phyloP scores from a whole-genome alignment of 2,797 vertebrate species.

The Antrozous pallidus region DNA sequence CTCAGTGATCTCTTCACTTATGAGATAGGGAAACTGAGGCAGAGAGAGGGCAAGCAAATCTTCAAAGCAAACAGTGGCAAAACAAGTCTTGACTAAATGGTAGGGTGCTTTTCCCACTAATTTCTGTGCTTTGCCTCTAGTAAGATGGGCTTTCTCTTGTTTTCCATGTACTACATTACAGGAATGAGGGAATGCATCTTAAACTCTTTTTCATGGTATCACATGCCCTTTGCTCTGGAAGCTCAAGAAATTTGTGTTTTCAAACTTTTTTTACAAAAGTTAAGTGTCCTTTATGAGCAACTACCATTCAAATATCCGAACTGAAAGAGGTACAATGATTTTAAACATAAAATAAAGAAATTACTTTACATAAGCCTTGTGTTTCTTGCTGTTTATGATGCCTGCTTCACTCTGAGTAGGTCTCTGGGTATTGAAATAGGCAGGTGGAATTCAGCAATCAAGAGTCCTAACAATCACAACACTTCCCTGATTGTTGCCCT shows the following conservation, averaged over 20 bases:
- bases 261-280: background rate
- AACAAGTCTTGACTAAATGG: background rate
- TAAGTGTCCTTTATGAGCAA: conserved; percentile 8
- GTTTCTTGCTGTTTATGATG: background rate
- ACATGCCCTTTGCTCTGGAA: background rate
- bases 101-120: background rate
- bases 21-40: background rate
- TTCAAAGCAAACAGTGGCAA: background rate
- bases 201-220: background rate
- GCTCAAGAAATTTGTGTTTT: background rate
- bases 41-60: background rate
- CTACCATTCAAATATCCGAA: background rate
- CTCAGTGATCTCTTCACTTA: background rate
- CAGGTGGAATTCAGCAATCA: background rate
- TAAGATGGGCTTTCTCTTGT: background rate
- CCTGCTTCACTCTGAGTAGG: background rate
- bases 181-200: background rate
- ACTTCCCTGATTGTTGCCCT: background rate
- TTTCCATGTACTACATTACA: background rate
- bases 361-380: background rate
- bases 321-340: background rate
- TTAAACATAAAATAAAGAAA: conserved; percentile 7
- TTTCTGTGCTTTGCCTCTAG: background rate
- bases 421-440: background rate
- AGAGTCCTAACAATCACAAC: background rate